A percentile compares a stretch with the other conserved stretches of the same genome.
phyloP scores from a whole-genome alignment of 1,140 invertebrate species.

The Drosophila eugracilis region DNA sequence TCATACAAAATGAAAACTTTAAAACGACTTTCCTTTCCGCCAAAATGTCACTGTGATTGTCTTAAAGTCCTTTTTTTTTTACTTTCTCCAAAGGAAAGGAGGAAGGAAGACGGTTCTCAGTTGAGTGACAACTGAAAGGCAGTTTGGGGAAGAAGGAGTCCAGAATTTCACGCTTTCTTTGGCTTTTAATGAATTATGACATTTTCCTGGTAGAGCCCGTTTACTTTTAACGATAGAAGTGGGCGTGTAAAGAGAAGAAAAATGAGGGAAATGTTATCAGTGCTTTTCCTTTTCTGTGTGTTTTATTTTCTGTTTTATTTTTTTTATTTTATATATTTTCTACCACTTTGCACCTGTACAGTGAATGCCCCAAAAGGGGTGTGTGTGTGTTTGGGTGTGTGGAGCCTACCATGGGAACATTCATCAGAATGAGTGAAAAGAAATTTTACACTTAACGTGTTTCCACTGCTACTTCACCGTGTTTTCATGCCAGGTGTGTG shows the following conservation, averaged over 20 bases:
- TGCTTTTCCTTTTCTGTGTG: conserved; percentile 28
- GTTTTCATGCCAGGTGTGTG: conserved; percentile 33
- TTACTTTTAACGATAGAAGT: conserved; percentile 9
- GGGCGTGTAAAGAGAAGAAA: conserved; percentile 1
- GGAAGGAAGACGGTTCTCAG: conserved; percentile 8
- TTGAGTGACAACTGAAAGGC: conserved; percentile 55
- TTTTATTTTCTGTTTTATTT: conserved; percentile 24
- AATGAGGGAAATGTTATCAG: conserved; percentile 55
- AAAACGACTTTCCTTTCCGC: conserved; percentile 30
- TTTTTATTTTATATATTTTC: conserved; percentile 47
- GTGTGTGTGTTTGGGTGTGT: conserved; percentile 6
- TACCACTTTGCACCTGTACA: conserved; percentile 66
- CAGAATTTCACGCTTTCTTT: conserved; percentile 66
- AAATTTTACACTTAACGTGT: conserved; percentile 82
- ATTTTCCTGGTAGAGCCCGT: conserved; percentile 56
- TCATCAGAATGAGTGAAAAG: conserved; percentile 80
- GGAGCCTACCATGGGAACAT: conserved; percentile 43
- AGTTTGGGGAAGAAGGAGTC: conserved; percentile 11
- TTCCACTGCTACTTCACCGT: conserved; percentile 59
- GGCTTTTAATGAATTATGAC: conserved; percentile 79
- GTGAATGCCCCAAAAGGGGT: conserved; percentile 32
- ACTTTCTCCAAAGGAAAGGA: conserved; percentile 9
- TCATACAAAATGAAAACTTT: conserved; percentile 34
- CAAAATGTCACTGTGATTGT: conserved; percentile 25
- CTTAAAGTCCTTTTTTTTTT: conserved; percentile 26